A percentile compares a stretch with the other conserved stretches of the same genome.
Conservation (phyloP, 2,888 invertebrate genomes). For the Miltochrista miniata region DNA sequence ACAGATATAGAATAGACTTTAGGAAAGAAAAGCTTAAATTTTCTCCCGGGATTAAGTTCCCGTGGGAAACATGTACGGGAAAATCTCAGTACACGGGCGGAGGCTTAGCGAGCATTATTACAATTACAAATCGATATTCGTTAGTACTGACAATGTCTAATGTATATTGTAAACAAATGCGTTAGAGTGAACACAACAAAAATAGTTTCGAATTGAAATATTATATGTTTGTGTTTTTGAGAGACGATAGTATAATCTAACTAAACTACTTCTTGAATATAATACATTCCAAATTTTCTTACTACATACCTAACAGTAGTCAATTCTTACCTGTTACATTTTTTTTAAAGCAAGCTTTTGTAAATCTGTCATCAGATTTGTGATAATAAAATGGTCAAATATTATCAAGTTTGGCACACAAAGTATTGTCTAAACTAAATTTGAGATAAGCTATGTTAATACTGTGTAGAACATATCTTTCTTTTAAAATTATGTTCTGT, state of each 20-base stretch:
- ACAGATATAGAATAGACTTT: too few species aligned
- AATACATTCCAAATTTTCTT: conserved; percentile 66
- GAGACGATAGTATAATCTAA: conserved; percentile 22
- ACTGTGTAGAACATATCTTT: conserved; percentile 26
- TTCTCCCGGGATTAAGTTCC: too few species aligned
- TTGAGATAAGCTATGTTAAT: conserved; percentile 18
- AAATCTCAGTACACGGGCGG: too few species aligned
- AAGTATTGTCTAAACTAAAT: conserved; percentile 11
- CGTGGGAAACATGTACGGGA: too few species aligned
- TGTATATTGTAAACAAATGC: conserved; percentile 5
- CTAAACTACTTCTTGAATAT: conserved; percentile 24
- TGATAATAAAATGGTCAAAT: conserved; percentile 8
- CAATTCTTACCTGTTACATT: conserved; percentile 11
- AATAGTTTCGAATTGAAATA: conserved; percentile 31
- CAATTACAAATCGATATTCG: too few species aligned
- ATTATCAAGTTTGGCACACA: conserved; percentile 16
- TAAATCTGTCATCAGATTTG: background rate
- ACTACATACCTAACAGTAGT: conserved; percentile 23
- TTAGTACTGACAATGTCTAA: background rate
- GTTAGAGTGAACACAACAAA: conserved; percentile 23
- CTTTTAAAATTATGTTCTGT: conserved; percentile 44
- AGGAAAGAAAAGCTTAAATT: too few species aligned
- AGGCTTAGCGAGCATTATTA: too few species aligned
- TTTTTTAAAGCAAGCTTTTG: too few species aligned
- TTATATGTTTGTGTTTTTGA: conserved; percentile 15